A percentile compares a stretch with the other conserved stretches of the same genome.
These are phyloP conservation scores for Mormyrus iriodes DNA, from an alignment of 2,113 vertebrate species.

Conservation along the genomic window DNA sequence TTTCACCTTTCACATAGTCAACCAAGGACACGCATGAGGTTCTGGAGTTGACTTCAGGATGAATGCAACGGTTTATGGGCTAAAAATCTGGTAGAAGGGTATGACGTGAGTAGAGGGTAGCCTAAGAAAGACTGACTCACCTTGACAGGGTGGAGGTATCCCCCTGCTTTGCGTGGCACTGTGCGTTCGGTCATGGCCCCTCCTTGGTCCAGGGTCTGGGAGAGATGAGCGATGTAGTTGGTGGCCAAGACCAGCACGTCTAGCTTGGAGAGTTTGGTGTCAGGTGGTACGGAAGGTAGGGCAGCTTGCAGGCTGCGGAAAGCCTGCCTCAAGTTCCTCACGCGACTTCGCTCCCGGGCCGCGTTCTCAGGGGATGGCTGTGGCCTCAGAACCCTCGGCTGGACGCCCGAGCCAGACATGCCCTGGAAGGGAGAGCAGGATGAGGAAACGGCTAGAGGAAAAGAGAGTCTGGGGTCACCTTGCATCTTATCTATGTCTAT, in stretches of 20 bases:
- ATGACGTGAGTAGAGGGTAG: neutral
- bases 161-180: constrained; percentile 48
- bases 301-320: constrained; percentile 76
- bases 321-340: constrained; percentile 71
- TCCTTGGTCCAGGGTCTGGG: constrained; percentile 62
- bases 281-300: constrained; percentile 68
- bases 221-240: constrained; percentile 78
- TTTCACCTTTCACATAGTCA: neutral
- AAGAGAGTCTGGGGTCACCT: neutral
- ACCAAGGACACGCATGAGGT: neutral
- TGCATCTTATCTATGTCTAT: neutral
- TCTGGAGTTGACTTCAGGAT: neutral
- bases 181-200: constrained; percentile 32
- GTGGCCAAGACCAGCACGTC: constrained; percentile 76
- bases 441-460: neutral
- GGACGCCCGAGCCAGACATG: constrained; percentile 10
- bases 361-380: constrained; percentile 66
- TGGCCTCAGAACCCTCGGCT: constrained; percentile 28
- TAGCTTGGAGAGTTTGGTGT: constrained; percentile 81
- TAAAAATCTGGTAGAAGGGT: neutral
- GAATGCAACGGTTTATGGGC: neutral
- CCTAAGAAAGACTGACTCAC: constrained; percentile 40
- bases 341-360: constrained; percentile 65
- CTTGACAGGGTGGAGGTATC: constrained; percentile 75
- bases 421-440: neutral